Percentiles rank a stretch among this genome's conserved stretches.
phyloP scores from a whole-genome alignment of 2,888 invertebrate species.

The Endotricha flammealis region DNA sequence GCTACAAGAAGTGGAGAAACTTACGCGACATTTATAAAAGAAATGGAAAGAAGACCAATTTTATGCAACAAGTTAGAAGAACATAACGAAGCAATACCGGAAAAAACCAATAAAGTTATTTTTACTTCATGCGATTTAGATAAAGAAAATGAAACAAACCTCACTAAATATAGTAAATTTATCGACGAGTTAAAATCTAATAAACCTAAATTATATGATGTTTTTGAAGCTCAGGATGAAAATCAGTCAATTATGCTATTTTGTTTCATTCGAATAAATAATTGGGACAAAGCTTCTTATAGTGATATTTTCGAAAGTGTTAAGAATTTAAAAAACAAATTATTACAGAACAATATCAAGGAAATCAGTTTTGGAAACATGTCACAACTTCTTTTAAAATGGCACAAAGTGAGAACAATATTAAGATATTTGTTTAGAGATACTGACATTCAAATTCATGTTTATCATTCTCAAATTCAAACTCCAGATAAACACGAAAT shows the following conservation, averaged over 20 bases:
- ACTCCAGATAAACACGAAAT: constrained; percentile 18
- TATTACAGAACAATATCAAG: constrained; percentile 12
- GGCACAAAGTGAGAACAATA: constrained; percentile 18
- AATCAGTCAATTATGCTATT: neutral
- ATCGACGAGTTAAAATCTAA: constrained; percentile 4
- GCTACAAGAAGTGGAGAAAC: constrained; percentile 11
- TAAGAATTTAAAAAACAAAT: constrained; percentile 12
- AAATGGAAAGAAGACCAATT: constrained; percentile 17
- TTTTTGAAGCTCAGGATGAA: neutral
- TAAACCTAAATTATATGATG: constrained; percentile 2
- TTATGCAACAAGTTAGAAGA: constrained; percentile 10
- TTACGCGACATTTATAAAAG: constrained; percentile 16
- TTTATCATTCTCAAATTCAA: constrained; percentile 13
- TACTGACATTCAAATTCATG: constrained; percentile 13
- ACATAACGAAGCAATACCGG: constrained; percentile 4
- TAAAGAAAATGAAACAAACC: constrained; percentile 5
- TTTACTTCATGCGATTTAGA: constrained; percentile 12
- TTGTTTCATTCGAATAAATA: constrained; percentile 13
- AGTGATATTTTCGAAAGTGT: constrained; percentile 22
- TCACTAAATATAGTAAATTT: constrained; percentile 1
- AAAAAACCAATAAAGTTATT: constrained; percentile 8
- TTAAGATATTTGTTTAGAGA: constrained; percentile 20
- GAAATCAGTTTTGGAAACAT: constrained; percentile 12
- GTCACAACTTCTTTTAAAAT: constrained; percentile 11
- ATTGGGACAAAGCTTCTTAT: constrained; percentile 23